Percentiles rank a stretch among this genome's conserved stretches.
These are phyloP conservation scores for Phallusia fumigata DNA, from an alignment of 23 tunicate genomes.

Conservation along the genomic window DNA sequence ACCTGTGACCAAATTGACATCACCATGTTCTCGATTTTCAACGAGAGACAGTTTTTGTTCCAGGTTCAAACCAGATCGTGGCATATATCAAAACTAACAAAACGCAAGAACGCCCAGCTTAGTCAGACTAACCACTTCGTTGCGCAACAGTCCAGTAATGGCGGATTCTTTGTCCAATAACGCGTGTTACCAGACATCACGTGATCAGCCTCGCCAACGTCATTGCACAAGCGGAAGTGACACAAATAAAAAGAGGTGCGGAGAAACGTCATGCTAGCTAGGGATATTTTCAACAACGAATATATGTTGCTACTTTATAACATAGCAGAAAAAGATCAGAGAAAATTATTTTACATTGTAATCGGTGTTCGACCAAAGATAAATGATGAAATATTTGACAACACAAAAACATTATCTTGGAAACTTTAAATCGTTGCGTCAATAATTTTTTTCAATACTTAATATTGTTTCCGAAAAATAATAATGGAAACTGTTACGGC, in stretches of 20 bases:
- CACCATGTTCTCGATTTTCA: constrained; percentile 4
- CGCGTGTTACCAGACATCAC: constrained; percentile 12
- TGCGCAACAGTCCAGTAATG: constrained; percentile 10
- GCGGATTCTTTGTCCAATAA: constrained; percentile 11
- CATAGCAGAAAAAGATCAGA: too few species aligned
- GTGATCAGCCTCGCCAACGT: not conserved
- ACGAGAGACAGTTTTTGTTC: constrained; percentile 3
- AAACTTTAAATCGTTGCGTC: too few species aligned
- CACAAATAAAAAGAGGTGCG: not conserved
- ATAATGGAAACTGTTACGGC: too few species aligned
- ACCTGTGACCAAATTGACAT: not conserved
- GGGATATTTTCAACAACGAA: too few species aligned
- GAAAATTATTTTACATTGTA: too few species aligned
- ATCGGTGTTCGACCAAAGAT: too few species aligned
- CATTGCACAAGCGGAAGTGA: constrained; percentile 4
- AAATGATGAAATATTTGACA: too few species aligned
- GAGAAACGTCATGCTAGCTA: not conserved
- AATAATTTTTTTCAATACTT: too few species aligned
- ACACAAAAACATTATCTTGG: too few species aligned
- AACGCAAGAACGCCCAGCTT: not conserved
- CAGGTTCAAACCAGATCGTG: constrained; percentile 13
- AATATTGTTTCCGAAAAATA: too few species aligned
- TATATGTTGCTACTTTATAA: too few species aligned
- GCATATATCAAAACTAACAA: not conserved
- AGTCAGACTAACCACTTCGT: not conserved